A percentile compares a stretch with the other conserved stretches of the same genome.
Evolutionary conservation across 2,797 vertebrate species (phyloP).

Genomic region (Eurystomus glaucurus): DNA sequence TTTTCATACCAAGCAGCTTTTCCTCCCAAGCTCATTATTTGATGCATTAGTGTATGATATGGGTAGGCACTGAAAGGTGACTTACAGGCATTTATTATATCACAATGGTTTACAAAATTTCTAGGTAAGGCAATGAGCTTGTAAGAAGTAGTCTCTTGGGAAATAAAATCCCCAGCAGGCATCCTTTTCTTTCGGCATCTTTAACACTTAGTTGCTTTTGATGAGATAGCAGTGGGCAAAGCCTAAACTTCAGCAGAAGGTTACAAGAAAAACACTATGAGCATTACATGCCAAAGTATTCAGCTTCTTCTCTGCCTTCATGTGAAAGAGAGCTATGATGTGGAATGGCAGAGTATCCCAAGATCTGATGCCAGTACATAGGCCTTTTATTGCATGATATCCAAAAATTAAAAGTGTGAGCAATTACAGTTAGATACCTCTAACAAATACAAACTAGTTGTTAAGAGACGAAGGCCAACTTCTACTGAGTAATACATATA

Average conservation of each 20-base stretch:
- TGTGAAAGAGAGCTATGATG: accelerated
- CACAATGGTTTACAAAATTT: background rate
- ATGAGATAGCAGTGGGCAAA: background rate
- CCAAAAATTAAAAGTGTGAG: background rate
- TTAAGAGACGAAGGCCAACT: background rate
- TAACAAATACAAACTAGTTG: background rate
- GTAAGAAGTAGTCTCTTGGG: background rate
- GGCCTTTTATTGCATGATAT: background rate
- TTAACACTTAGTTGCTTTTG: background rate
- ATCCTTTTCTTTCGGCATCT: background rate
- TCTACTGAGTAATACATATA: background rate
- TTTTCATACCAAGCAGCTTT: background rate
- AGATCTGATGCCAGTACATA: background rate
- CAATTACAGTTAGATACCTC: background rate
- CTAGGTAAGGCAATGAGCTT: background rate
- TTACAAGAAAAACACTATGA: background rate
- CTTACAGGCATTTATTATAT: background rate
- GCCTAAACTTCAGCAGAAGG: background rate
- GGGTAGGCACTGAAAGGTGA: background rate
- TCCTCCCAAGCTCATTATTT: background rate
- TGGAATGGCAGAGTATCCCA: background rate
- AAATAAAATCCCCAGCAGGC: background rate
- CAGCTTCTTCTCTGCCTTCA: background rate
- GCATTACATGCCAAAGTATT: background rate
- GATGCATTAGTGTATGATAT: background rate